phyloP scores from a whole-genome alignment of 2,888 invertebrate species.

The Limnephilus rhombicus region DNA sequence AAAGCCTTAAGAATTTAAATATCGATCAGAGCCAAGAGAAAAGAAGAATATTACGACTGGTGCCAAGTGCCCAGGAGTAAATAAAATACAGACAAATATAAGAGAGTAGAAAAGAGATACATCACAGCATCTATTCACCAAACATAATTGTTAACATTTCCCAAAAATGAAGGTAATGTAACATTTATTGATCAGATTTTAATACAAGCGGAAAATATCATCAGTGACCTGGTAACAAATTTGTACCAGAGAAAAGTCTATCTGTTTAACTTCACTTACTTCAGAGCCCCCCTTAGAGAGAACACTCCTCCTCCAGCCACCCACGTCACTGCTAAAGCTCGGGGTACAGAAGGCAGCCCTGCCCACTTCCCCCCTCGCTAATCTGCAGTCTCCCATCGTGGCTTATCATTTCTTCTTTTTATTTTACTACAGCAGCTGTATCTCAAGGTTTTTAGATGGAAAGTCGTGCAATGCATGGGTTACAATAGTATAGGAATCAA shows the following conservation, averaged over 20 bases:
- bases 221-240: neutral
- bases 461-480: neutral
- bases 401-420: neutral
- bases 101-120: too few species aligned
- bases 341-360: neutral
- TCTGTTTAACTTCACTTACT: neutral
- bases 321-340: neutral
- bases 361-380: neutral
- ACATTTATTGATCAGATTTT: too few species aligned
- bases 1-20: too few species aligned
- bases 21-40: too few species aligned
- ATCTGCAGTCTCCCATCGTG: neutral
- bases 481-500: neutral
- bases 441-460: neutral
- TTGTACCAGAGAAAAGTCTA: neutral
- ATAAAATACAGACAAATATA: too few species aligned
- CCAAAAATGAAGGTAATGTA: too few species aligned
- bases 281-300: neutral
- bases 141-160: too few species aligned
- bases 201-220: neutral
- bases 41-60: too few species aligned
- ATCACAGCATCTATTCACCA: too few species aligned
- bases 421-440: neutral
- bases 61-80: too few species aligned
- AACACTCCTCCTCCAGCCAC: too few species aligned